phyloP scores from a whole-genome alignment of 2,113 vertebrate species.

The Paramormyrops kingsleyae region DNA sequence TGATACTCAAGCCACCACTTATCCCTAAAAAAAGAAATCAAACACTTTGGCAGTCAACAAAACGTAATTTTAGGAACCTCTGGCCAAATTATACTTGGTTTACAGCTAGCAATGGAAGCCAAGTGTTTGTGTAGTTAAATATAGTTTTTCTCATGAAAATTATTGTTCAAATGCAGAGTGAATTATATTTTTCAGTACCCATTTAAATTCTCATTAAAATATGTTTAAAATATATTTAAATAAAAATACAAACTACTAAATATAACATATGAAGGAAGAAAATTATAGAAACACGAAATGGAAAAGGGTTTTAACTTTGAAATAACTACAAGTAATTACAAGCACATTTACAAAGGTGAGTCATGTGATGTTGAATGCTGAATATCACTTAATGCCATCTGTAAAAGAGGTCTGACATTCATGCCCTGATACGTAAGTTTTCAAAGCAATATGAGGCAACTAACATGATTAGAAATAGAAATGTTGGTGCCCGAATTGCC shows the following conservation, averaged over 20 bases:
- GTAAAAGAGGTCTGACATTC: background rate
- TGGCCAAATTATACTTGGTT: constrained; percentile 15
- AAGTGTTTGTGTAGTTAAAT: constrained; percentile 19
- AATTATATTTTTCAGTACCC: background rate
- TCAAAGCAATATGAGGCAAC: background rate
- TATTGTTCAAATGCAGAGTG: background rate
- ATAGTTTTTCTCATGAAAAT: constrained; percentile 8
- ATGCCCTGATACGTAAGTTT: background rate
- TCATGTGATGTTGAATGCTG: background rate
- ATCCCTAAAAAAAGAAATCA: constrained; percentile 7
- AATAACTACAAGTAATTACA: background rate
- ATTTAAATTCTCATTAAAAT: background rate
- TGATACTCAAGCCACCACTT: constrained; percentile 21
- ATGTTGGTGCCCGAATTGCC: background rate
- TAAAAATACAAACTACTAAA: background rate
- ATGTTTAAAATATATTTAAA: background rate
- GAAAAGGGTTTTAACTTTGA: background rate
- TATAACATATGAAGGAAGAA: background rate
- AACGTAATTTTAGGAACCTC: constrained; percentile 7
- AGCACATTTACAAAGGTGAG: background rate
- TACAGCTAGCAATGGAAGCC: background rate
- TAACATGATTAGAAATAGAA: background rate
- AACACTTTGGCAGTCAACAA: constrained; percentile 18
- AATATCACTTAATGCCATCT: background rate
- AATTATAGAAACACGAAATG: background rate